Base-by-base conservation (phyloP, 2,113 vertebrate species). In the Prietella phreatophila region DNA sequence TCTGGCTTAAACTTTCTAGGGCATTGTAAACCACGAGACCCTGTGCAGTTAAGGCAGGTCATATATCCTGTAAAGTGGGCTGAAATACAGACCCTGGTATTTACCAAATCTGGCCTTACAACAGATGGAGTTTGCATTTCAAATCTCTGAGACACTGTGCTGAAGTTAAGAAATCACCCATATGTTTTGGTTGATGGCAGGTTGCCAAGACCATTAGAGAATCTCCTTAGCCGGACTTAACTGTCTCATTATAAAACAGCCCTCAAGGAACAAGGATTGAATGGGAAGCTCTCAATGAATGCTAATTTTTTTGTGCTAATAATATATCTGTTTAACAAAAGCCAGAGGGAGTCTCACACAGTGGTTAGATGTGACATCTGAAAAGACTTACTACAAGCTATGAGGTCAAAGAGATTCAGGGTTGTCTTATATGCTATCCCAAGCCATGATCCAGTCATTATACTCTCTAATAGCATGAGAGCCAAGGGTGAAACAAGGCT, bases 221-320 rank as follows among this genome's bases (percentile, higher is more conserved):
- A 79, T 76, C 76, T 90, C 71, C 65, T 86, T 82, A 90, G 78
- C 71, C n/a, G 71, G 55, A 50, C n/a, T 63, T 85, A 60, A 19
- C 69, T 79, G 30, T 79, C 88, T 86, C 53, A 84, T 84, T 47
- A 79, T 39, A 89, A 47, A 78, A 82, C 80, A 53, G 4, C 75
- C 56, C 30, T 75, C 30, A 39, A 58, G 33, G 39, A 88, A 50
- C n/a, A 50, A 75, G 17, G 19, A 7, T 42, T 83, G 50, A 87
- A 61, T 76, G 27, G 56, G 61, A 65, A 39, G 55, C 42, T 80
- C 30, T 75, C 20, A 76, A 30, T 71, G 19, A 76, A 36, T 47
- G 19, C 56, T 60, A 7, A 17, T 39, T 69, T 56, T 67, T 60
- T 55, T 81, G 10, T 20, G 3, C 33, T 85, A 36, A 55, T 39